Conservation (phyloP, 1,140 invertebrate species). For the Mylabris phalerata region DNA sequence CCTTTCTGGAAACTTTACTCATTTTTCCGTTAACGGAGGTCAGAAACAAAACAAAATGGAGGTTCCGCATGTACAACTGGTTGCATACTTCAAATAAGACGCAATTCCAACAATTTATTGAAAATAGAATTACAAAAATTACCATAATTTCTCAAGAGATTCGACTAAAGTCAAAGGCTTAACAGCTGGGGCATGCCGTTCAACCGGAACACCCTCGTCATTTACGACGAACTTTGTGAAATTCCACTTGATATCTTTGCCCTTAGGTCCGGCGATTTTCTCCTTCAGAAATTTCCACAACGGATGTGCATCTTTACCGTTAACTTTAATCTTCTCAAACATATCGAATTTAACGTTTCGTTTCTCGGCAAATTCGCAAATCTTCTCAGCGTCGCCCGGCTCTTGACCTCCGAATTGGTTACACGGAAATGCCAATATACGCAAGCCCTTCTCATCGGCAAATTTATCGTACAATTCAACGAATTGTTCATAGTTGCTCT, state of each 20-base stretch:
- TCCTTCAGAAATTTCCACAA: conserved; percentile 68
- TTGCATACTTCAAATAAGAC: too few species aligned
- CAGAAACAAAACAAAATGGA: too few species aligned
- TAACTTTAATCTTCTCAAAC: conserved; percentile 75
- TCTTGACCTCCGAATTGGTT: conserved; percentile 86
- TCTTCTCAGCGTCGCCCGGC: conserved; percentile 63
- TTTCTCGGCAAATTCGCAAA: conserved; percentile 61
- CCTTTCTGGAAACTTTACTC: too few species aligned
- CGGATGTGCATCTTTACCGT: conserved; percentile 75
- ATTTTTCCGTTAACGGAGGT: too few species aligned
- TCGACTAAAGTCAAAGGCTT: conserved; percentile 62
- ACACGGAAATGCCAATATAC: conserved; percentile 83
- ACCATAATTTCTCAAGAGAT: conserved; percentile 55
- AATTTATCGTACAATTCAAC: conserved; percentile 65
- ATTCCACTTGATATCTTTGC: conserved; percentile 81
- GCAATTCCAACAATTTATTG: too few species aligned
- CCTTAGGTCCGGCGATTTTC: conserved; percentile 7
- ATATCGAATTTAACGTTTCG: conserved; percentile 72
- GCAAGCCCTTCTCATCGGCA: conserved; percentile 53
- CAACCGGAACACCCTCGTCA: conserved; percentile 74
- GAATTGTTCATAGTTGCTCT: conserved; percentile 68
- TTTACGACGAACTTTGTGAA: conserved; percentile 91
- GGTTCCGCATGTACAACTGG: too few species aligned
- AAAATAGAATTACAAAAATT: background rate
- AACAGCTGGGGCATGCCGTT: conserved; percentile 66